A percentile compares a stretch with the other conserved stretches of the same genome.
These are phyloP conservation scores for Todiramphus saurophagus DNA, from an alignment of 2,113 vertebrate species.

Conservation along the genomic window DNA sequence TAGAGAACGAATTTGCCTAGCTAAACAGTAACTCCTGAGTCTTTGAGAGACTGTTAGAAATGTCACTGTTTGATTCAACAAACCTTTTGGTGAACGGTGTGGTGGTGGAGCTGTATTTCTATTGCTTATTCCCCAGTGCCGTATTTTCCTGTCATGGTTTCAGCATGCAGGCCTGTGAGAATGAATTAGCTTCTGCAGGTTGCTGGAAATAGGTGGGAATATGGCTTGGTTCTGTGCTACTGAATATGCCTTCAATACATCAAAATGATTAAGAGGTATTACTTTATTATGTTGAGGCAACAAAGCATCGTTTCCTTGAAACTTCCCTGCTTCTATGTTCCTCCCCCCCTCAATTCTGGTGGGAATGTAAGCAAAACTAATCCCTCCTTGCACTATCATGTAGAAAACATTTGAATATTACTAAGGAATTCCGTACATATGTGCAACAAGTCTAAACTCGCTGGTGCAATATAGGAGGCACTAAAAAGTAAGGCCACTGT, in stretches of 20 bases:
- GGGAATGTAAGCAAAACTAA: neutral
- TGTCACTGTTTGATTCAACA: neutral
- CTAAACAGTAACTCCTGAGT: neutral
- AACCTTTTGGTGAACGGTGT: neutral
- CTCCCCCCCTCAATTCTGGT: accelerated
- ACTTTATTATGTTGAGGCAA: neutral
- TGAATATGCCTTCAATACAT: neutral
- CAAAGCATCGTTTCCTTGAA: neutral
- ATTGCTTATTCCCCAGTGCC: neutral
- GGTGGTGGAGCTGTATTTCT: neutral
- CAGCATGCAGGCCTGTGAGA: neutral
- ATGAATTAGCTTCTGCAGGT: neutral
- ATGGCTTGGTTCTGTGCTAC: neutral
- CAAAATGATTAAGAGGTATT: neutral
- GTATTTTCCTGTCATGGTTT: neutral
- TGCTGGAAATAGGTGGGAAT: neutral
- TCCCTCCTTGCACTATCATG: neutral
- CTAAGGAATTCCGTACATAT: neutral
- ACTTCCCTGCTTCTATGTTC: neutral
- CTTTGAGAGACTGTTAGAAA: neutral
- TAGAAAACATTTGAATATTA: neutral
- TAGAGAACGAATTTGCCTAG: neutral
- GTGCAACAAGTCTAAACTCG: neutral
- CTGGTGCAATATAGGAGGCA: neutral
- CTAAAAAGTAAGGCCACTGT: neutral